Evolutionary conservation across 2,797 vertebrate genomes (phyloP).

Genomic region (Spinibarbus caldwelli): DNA sequence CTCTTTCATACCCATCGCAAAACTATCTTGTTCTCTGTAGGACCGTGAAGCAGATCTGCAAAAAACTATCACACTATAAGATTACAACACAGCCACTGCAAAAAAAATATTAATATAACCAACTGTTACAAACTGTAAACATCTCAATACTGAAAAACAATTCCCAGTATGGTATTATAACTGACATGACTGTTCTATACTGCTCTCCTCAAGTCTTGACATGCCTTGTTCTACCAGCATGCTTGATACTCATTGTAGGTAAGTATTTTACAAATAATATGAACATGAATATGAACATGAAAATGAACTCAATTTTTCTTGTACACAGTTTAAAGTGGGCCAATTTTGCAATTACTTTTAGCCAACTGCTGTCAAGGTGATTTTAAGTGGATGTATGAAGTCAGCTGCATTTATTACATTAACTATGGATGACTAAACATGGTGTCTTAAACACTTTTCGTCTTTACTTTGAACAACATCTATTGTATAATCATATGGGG

Average conservation of each 20-base stretch:
- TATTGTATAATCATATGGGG: not conserved
- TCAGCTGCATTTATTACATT: not conserved
- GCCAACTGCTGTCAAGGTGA: not conserved
- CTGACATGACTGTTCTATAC: not conserved
- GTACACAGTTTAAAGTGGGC: not conserved
- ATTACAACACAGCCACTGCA: not conserved
- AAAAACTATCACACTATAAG: not conserved
- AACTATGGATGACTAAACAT: not conserved
- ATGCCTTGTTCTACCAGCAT: slow-evolving; percentile 15
- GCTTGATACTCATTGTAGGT: too few relatives aligned
- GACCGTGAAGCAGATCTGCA: not conserved
- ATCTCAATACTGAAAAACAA: not conserved
- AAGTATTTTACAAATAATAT: not conserved
- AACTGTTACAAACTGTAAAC: not conserved
- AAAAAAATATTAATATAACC: not conserved
- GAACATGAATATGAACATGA: too few relatives aligned
- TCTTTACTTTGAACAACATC: too few relatives aligned
- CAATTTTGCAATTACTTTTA: not conserved
- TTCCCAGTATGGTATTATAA: not conserved
- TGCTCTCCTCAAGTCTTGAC: slow-evolving; percentile 27
- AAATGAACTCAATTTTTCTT: not conserved
- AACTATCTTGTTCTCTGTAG: not conserved
- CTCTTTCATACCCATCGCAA: not conserved
- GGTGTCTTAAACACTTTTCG: not conserved
- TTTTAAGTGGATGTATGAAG: not conserved